phyloP scores from a whole-genome alignment of 2,888 invertebrate species.

The Drosophila mettleri region DNA sequence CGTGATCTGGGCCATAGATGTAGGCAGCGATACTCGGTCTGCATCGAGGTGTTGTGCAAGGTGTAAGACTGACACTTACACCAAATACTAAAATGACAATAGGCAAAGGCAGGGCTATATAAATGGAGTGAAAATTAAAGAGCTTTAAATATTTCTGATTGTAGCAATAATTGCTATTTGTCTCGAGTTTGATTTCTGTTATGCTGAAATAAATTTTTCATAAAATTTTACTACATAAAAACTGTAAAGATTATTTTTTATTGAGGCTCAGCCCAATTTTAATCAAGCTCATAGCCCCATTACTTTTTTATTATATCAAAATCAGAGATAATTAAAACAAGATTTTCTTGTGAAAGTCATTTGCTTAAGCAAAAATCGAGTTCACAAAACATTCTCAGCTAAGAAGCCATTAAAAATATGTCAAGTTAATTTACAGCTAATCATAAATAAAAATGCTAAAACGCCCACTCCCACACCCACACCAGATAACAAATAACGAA shows the following conservation, averaged over 20 bases:
- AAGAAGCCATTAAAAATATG: conserved; percentile 40
- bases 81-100: conserved; percentile 8
- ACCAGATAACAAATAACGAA: conserved; percentile 24
- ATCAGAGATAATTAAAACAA: not conserved
- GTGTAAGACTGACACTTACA: conserved; percentile 26
- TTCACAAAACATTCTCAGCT: not conserved
- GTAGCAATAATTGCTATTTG: too few relatives aligned
- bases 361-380: not conserved
- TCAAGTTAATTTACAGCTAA: conserved; percentile 48
- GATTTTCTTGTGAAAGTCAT: not conserved
- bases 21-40: not conserved
- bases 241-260: too few relatives aligned
- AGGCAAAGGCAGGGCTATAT: conserved; percentile 1
- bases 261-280: too few relatives aligned
- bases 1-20: conserved; percentile 51
- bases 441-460: conserved; percentile 41
- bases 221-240: not conserved
- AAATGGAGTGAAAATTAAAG: not conserved
- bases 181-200: too few relatives aligned
- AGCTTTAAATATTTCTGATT: too few relatives aligned
- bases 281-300: too few relatives aligned
- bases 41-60: conserved; percentile 6
- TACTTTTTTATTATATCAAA: too few relatives aligned
- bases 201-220: not conserved
- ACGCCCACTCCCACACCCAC: conserved; percentile 7